Evolutionary conservation across 92 coral and sea anemone species (phyloP).

Genomic region (Diadumene lineata): DNA sequence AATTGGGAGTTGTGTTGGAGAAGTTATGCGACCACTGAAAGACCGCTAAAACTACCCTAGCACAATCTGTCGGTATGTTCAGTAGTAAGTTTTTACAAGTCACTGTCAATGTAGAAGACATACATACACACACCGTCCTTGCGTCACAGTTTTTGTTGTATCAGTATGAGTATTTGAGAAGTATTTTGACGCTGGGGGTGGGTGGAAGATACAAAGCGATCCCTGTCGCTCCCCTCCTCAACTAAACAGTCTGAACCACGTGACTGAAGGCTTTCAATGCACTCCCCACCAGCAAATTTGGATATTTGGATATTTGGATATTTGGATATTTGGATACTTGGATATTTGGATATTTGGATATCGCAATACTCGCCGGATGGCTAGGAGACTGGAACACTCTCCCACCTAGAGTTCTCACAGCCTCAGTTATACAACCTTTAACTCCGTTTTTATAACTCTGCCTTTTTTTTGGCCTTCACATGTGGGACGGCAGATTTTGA

Average conservation of each 20-base stretch:
- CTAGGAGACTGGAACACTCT: constrained; percentile 29
- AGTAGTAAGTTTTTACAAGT: background rate
- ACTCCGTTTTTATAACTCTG: background rate
- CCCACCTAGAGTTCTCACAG: constrained; percentile 34
- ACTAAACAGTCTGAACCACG: constrained; percentile 3
- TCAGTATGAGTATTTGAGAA: background rate
- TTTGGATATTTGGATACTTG: constrained; percentile 10
- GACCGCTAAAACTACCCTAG: constrained; percentile 24
- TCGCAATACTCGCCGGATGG: constrained; percentile 2
- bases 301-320: constrained; percentile 11
- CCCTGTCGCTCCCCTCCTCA: constrained; percentile 31
- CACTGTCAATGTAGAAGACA: background rate
- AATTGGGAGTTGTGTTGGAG: constrained; percentile 27
- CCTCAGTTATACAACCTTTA: background rate
- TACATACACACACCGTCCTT: too few relatives aligned
- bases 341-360: constrained; percentile 11
- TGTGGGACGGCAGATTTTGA: too few relatives aligned
- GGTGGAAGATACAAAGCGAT: constrained; percentile 39
- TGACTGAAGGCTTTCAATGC: constrained; percentile 33
- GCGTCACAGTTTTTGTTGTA: background rate
- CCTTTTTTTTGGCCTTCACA: background rate
- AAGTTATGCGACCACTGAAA: constrained; percentile 24
- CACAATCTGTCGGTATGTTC: background rate
- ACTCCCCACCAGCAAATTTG: constrained; percentile 23
- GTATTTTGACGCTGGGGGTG: background rate